Conservation (phyloP, 2,888 invertebrate genomes). For the Melipona beecheii region DNA sequence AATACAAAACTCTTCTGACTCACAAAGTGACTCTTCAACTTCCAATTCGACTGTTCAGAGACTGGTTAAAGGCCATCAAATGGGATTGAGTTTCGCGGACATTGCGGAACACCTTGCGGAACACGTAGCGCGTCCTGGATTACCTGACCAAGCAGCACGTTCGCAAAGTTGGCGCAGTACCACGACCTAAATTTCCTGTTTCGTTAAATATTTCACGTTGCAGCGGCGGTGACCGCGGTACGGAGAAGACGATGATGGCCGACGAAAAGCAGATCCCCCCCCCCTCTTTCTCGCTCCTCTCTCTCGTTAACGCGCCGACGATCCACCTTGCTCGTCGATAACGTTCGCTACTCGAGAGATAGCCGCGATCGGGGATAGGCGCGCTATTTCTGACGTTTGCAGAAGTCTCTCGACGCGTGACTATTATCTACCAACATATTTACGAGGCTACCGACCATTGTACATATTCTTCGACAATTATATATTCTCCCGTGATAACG, state of each 20-base stretch:
- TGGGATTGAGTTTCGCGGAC: not conserved
- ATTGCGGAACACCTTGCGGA: slow-evolving; percentile 1
- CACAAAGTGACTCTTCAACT: too few species aligned
- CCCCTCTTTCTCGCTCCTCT: not conserved
- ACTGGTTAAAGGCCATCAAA: not conserved
- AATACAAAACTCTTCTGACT: too few species aligned
- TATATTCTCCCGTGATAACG: not conserved
- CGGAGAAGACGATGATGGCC: slow-evolving; percentile 1
- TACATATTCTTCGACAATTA: not conserved
- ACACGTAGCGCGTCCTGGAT: slow-evolving; percentile 25
- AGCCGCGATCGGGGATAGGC: slow-evolving; percentile 32
- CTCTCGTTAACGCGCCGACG: slow-evolving; percentile 29
- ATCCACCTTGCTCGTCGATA: slow-evolving; percentile 44
- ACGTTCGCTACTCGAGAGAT: not conserved
- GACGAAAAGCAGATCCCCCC: slow-evolving; percentile 33
- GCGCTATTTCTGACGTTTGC: slow-evolving; percentile 35
- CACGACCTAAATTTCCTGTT: slow-evolving; percentile 60
- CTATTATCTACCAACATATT: slow-evolving; percentile 26
- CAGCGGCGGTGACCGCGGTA: slow-evolving; percentile 40
- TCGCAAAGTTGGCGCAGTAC: slow-evolving; percentile 58
- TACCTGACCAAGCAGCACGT: slow-evolving; percentile 48
- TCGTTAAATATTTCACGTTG: slow-evolving; percentile 63
- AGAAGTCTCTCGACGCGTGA: slow-evolving; percentile 24
- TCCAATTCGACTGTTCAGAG: not conserved
- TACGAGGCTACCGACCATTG: not conserved